Conservation (phyloP, 2,888 invertebrate genomes). For the Trachelus tabidus region DNA sequence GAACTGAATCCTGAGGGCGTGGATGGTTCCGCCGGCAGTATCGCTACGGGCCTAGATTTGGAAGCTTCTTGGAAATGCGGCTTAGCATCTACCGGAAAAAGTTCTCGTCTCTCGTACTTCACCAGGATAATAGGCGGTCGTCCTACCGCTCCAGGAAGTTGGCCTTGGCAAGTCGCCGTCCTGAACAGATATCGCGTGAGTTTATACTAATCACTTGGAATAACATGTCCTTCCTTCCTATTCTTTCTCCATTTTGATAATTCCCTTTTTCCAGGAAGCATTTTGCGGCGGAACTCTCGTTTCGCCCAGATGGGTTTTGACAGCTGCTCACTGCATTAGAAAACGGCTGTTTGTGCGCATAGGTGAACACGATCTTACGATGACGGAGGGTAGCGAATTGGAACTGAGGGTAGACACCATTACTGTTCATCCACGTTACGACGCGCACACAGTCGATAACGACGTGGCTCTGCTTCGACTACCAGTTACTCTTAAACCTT, state of each 20-base stretch:
- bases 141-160: conserved; percentile 82
- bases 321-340: conserved; percentile 88
- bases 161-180: conserved; percentile 96
- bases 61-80: conserved; percentile 57
- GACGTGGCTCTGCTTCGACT: conserved; percentile 88
- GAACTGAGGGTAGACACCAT: conserved; percentile 81
- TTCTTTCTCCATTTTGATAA: background rate
- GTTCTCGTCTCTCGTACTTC: conserved; percentile 52
- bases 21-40: conserved; percentile 40
- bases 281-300: conserved; percentile 91
- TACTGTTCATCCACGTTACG: conserved; percentile 86
- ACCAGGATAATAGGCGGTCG: conserved; percentile 89
- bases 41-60: background rate
- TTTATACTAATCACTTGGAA: conserved; percentile 17
- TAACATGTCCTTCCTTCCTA: background rate
- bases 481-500: conserved; percentile 61
- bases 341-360: conserved; percentile 82
- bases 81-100: conserved; percentile 39
- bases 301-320: conserved; percentile 84
- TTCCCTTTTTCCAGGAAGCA: conserved; percentile 73
- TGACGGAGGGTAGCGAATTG: conserved; percentile 80
- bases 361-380: conserved; percentile 86
- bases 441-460: conserved; percentile 90
- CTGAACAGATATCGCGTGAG: conserved; percentile 83
- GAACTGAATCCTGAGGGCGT: conserved; percentile 52